Conservation (phyloP, 2,797 vertebrate genomes). For the Huso huso region DNA sequence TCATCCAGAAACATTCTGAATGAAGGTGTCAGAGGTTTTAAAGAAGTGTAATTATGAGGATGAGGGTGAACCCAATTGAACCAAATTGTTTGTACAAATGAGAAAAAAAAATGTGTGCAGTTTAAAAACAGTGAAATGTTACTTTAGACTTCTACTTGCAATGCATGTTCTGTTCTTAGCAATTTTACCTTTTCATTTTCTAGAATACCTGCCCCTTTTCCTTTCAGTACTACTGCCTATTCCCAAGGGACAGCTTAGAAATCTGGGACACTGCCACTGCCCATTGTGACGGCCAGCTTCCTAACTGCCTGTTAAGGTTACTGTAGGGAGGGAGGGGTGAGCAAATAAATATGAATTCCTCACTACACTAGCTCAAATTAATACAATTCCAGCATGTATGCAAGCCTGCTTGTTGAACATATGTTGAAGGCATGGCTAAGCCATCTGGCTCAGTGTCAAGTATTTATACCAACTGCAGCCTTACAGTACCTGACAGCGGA, state of each 20-base stretch:
- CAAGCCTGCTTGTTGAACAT: constrained; percentile 98
- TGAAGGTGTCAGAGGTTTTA: too few species aligned
- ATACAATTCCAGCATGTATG: constrained; percentile 91
- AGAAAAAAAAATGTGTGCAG: too few species aligned
- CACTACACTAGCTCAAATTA: constrained; percentile 81
- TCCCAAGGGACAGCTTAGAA: constrained; percentile 14
- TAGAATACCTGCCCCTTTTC: too few species aligned
- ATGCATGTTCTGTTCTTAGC: too few species aligned
- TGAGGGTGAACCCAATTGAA: too few species aligned
- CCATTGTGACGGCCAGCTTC: constrained; percentile 28
- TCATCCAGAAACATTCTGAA: too few species aligned
- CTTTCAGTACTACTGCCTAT: too few species aligned
- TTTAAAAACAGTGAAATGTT: too few species aligned
- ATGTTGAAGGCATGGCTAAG: constrained; percentile 97
- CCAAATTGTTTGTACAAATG: too few species aligned
- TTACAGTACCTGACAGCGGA: constrained; percentile 99
- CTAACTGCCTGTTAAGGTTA: constrained; percentile 44
- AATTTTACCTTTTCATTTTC: too few species aligned
- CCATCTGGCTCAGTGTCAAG: constrained; percentile 99
- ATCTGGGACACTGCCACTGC: neutral
- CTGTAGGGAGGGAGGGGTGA: constrained; percentile 25
- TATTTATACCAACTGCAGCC: constrained; percentile 98
- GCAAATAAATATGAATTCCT: constrained; percentile 95
- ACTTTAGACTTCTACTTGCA: too few species aligned
- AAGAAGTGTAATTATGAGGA: too few species aligned